A percentile compares a stretch with the other conserved stretches of the same genome.
Conservation (phyloP, 2,888 invertebrate species). For the Ditylenchus weischeri region DNA sequence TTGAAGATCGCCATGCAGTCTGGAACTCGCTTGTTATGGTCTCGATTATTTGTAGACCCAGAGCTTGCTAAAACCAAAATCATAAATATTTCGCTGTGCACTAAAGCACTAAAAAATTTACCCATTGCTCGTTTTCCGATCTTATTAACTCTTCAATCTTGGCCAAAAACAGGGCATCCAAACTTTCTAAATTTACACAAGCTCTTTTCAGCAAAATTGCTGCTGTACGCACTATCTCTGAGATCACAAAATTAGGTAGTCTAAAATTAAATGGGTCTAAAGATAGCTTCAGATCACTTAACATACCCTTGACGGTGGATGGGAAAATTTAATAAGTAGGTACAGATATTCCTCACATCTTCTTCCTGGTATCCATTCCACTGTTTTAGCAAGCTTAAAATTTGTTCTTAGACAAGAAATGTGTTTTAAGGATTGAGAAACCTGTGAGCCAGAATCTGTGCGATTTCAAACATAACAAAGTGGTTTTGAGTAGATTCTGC, state of each 20-base stretch:
- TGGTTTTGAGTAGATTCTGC: conserved; percentile 61
- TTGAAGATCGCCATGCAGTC: conserved; percentile 77
- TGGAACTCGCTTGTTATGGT: conserved; percentile 84
- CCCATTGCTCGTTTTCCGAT: conserved; percentile 32
- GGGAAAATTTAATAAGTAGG: conserved; percentile 77
- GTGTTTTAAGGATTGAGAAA: too few relatives aligned
- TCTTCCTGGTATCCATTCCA: conserved; percentile 73
- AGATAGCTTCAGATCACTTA: neutral
- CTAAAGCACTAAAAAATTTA: conserved; percentile 16
- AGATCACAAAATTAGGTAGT: conserved; percentile 52
- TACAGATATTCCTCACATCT: conserved; percentile 71
- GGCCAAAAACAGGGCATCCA: conserved; percentile 32
- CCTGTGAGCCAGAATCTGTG: conserved; percentile 76
- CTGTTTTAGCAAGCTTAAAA: conserved; percentile 70
- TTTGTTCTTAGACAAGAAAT: too few relatives aligned
- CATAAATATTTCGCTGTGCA: neutral
- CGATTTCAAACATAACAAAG: conserved; percentile 83
- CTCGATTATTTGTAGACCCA: conserved; percentile 79
- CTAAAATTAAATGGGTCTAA: conserved; percentile 53
- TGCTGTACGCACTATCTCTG: conserved; percentile 67
- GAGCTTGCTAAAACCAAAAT: conserved; percentile 68
- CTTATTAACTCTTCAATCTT: conserved; percentile 39
- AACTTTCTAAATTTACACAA: conserved; percentile 5
- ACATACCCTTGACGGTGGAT: conserved; percentile 64
- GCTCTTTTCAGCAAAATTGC: conserved; percentile 83